Base-by-base conservation (phyloP, 35 echinoderm and acorn worm genomes). In the Stichopus chloronotus region DNA sequence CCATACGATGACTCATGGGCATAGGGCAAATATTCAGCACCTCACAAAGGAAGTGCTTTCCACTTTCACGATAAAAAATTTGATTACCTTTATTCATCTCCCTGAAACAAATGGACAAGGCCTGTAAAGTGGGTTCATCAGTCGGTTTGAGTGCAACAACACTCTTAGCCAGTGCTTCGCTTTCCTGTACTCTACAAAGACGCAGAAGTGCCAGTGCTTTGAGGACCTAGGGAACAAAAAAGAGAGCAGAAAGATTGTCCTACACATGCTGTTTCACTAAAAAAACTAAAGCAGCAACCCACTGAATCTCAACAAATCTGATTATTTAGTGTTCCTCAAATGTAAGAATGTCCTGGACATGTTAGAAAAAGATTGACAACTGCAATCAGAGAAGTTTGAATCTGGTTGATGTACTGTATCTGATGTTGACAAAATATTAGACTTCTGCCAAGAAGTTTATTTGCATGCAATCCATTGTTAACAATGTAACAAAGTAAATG, bases 41-140 rank as follows among this genome's bases (percentile, higher is more conserved):
- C 30, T 43, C 30, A 43, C 30, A 43, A 43, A 43, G 30, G 30
- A 43, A 43, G 30, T 43, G 30, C 30, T 43, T 43, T 43, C 3
- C 30, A 43, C 30, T 43, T 43, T 43, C 3, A 43, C 1, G 30
- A 43, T 1, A 65, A 19, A 5, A 65, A 65, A 65, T 17, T 11
- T 65, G 7, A 65, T 86, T 76, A 99, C 97, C 95, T 92, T 99
- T 99, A 69, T 96, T 91, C 95, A 99, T 99, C 92, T 99, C 97
- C 69, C 94, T 88, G 74, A 93, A 96, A 86, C 95, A 96, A 6
- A 99, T 95, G 12, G 97, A 93, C 14, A 99, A 74, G 12, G 97
- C 97, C 71, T 96, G 95, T 19, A 99, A 82, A 25, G 97, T 96
- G 12, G 97, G 88, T 13, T 99, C 97, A 90, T 99, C 97, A 0